Percentiles rank a stretch among this genome's conserved stretches.
Evolutionary conservation across 2,797 vertebrate genomes (phyloP).

Genomic region (Lagocephalus sceleratus): DNA sequence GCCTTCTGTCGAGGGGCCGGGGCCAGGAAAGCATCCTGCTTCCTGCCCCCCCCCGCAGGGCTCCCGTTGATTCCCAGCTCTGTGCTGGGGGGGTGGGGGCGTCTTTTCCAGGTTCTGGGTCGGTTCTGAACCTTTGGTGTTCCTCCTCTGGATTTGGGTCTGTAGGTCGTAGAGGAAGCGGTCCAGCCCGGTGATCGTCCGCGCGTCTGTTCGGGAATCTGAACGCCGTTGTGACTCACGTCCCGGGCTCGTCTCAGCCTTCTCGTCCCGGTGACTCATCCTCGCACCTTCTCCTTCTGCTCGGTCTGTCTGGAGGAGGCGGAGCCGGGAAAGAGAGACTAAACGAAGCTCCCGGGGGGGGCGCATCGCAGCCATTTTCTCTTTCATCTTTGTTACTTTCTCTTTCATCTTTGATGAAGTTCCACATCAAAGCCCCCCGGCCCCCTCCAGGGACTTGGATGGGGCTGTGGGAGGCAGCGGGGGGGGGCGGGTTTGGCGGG

Average conservation of each 20-base stretch:
- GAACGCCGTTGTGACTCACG: conserved; percentile 59
- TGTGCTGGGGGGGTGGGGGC: conserved; percentile 29
- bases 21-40: conserved; percentile 70
- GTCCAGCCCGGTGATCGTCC: too few species aligned
- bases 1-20: conserved; percentile 62
- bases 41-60: conserved; percentile 58
- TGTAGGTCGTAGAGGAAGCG: too few species aligned
- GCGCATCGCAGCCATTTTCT: conserved; percentile 47
- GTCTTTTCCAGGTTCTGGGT: conserved; percentile 21
- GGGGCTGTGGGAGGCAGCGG: conserved; percentile 30
- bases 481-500: conserved; percentile 37
- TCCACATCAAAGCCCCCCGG: too few species aligned
- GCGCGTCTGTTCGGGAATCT: conserved; percentile 36
- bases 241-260: conserved; percentile 54
- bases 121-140: conserved; percentile 47
- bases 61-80: conserved; percentile 59
- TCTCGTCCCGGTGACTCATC: conserved; percentile 68
- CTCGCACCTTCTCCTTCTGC: conserved; percentile 47
- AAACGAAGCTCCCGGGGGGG: too few species aligned
- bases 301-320: conserved; percentile 52
- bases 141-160: too few species aligned
- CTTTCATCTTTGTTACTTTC: too few species aligned
- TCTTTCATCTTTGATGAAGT: too few species aligned
- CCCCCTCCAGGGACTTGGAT: conserved; percentile 55
- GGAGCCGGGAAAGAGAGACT: too few species aligned